Percentiles rank a stretch among this genome's conserved stretches.
Evolutionary conservation across 2,113 vertebrate genomes (phyloP).

Genomic region (Copsychus sechellarum): DNA sequence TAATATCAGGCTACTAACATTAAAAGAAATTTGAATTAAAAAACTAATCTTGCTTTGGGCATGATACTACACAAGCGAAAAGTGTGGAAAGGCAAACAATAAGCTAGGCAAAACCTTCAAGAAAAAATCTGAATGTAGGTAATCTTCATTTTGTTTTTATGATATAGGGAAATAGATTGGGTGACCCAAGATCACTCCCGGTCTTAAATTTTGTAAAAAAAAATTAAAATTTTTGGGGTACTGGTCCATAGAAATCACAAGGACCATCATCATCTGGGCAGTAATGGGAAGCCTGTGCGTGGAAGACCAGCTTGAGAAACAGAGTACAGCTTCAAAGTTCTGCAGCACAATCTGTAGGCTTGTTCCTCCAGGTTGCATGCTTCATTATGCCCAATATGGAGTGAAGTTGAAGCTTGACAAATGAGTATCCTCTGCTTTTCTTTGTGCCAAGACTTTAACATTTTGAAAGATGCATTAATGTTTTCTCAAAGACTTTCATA

Average conservation of each 20-base stretch:
- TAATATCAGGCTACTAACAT: not conserved
- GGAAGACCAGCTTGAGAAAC: slow-evolving; percentile 7
- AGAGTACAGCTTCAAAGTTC: not conserved
- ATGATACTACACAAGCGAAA: not conserved
- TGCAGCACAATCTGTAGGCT: not conserved
- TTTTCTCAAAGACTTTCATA: slow-evolving; percentile 25
- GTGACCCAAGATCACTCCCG: not conserved
- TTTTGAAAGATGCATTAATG: slow-evolving; percentile 27
- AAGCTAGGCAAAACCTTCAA: not conserved
- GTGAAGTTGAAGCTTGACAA: not conserved
- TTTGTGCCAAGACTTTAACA: slow-evolving; percentile 5
- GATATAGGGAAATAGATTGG: not conserved
- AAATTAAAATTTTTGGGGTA: not conserved
- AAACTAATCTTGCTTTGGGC: slow-evolving; percentile 20
- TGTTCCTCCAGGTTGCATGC: not conserved
- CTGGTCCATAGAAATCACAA: not conserved
- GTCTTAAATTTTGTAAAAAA: not conserved
- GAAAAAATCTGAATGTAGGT: not conserved
- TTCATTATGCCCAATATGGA: not conserved
- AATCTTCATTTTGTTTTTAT: not conserved
- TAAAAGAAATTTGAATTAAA: slow-evolving; percentile 35
- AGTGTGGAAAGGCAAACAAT: not conserved
- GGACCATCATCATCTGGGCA: not conserved
- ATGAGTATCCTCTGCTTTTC: not conserved
- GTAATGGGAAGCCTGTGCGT: not conserved